phyloP scores from a whole-genome alignment of 2,113 vertebrate species.

The Ciconia maguari region DNA sequence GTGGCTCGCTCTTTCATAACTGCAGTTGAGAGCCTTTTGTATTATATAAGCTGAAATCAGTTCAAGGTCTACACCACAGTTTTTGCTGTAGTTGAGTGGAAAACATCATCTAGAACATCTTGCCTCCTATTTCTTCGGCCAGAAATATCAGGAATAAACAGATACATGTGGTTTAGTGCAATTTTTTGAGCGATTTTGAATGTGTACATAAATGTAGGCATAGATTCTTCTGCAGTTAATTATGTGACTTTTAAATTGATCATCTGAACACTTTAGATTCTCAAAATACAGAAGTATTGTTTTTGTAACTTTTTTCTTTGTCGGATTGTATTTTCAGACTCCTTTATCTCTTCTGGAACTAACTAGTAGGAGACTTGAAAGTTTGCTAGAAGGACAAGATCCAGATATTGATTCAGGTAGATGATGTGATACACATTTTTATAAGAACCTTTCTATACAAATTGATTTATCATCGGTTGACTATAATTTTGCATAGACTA shows the following conservation, averaged over 20 bases:
- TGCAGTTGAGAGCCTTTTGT: neutral
- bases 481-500: neutral
- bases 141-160: neutral
- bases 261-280: neutral
- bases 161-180: neutral
- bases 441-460: neutral
- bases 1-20: neutral
- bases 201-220: neutral
- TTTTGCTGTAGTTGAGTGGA: neutral
- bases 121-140: neutral
- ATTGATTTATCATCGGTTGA: neutral
- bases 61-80: neutral
- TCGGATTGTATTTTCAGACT: slow-evolving; percentile 66
- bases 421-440: neutral
- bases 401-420: slow-evolving; percentile 76
- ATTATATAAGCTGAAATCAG: neutral
- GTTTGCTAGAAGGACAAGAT: slow-evolving; percentile 78
- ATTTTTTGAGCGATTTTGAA: neutral
- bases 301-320: neutral
- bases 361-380: slow-evolving; percentile 76
- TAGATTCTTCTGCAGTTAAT: neutral
- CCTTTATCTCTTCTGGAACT: slow-evolving; percentile 78
- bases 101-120: neutral
- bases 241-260: neutral
- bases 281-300: neutral